phyloP scores from a whole-genome alignment of 2,797 vertebrate species.

The Distichodus sexfasciatus region DNA sequence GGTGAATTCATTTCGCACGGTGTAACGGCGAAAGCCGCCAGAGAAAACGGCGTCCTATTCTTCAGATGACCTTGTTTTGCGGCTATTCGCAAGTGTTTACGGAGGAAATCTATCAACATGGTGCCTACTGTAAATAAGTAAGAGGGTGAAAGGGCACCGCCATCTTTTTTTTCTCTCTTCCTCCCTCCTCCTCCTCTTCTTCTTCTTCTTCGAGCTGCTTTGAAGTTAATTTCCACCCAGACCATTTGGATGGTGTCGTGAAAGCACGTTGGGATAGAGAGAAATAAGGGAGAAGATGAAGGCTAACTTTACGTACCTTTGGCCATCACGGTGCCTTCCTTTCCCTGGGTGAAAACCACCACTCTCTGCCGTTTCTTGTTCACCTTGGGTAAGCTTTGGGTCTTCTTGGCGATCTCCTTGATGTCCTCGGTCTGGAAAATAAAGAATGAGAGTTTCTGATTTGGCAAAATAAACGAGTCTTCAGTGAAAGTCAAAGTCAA shows the following conservation, averaged over 20 bases:
- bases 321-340: constrained; percentile 83
- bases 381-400: constrained; percentile 87
- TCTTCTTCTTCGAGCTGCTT: constrained; percentile 6
- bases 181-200: constrained; percentile 2
- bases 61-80: constrained; percentile 52
- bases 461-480: constrained; percentile 16
- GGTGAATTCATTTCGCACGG: constrained; percentile 47
- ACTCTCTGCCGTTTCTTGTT: constrained; percentile 86
- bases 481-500: neutral
- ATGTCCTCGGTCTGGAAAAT: constrained; percentile 86
- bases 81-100: constrained; percentile 52
- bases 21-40: constrained; percentile 33
- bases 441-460: constrained; percentile 20
- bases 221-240: constrained; percentile 23
- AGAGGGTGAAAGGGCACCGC: constrained; percentile 35
- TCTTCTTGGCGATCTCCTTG: constrained; percentile 88
- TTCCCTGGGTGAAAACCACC: constrained; percentile 93
- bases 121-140: constrained; percentile 53
- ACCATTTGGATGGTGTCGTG: constrained; percentile 1
- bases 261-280: constrained; percentile 11
- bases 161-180: neutral
- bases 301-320: constrained; percentile 70
- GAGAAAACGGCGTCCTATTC: constrained; percentile 47
- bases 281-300: constrained; percentile 7
- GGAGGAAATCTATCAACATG: constrained; percentile 53